Evolutionary conservation across 2,113 vertebrate species (phyloP), one percentile per base, ranked within the genome.

Genomic region (Patagioenas fasciata): DNA sequence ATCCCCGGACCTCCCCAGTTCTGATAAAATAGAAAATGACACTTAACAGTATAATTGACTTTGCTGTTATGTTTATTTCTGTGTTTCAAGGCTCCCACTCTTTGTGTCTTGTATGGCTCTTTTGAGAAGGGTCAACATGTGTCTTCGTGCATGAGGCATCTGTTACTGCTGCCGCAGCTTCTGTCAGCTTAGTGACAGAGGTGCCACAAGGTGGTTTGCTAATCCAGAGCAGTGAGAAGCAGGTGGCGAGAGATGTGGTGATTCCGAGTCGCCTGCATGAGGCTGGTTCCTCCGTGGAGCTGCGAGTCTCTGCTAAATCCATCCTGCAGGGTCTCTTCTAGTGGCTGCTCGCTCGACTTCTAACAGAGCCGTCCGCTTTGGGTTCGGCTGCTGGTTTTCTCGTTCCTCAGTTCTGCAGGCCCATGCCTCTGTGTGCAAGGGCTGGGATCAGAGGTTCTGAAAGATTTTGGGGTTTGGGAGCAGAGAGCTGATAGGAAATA

Each of bases 121-220:
- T 64, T 24, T 38, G 34, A 62, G 66, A 62, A 82, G 31, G 36
- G 24, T 24, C 44, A 67, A 10, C 17, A 13, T 6, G 3, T 13
- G 23, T 78, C 15, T 62, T 77, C 8, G 1, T 36, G 21, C 0
- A 0, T 47, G 28, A 31, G 25, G 15, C 26, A 3, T 42, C 42
- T 67, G 42, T 61, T 69, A 24, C 2, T 87, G 48, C 61, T 50
- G 16, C 53, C 2, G 3, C 15, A 6, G 12, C 44, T 65, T 71
- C 72, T 38, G 28, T 53, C 15, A 44, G 16, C 47, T 58, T 50
- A 10, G 58, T 44, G 70, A 6, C 8, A 11, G 61, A 44, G 54
- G 21, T 40, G 24, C 4, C 50, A 15, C 7, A 26, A 29, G 29
- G 16, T 69, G 79, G 11, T 47, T 53, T 75, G 77, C 31, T 77